Evolutionary conservation across 2,888 invertebrate species (phyloP).

Genomic region (Acronicta leporina): DNA sequence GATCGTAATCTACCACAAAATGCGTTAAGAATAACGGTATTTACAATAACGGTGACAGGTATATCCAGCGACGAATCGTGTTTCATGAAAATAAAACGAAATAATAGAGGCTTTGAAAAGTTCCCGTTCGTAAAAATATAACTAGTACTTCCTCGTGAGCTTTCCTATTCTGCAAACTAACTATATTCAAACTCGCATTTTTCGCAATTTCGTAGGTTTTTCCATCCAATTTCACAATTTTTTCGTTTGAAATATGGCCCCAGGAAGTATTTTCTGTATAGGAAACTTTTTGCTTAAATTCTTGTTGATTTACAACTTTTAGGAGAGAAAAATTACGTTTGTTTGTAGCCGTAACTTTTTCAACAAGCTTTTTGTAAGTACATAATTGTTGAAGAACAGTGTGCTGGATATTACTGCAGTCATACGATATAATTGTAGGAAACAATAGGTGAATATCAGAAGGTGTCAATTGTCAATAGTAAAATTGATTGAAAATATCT

Average conservation of each 20-base stretch:
- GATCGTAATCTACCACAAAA: too few relatives aligned
- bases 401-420: conserved; percentile 9
- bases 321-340: conserved; percentile 21
- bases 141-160: background rate
- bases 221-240: conserved; percentile 8
- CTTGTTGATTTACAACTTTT: conserved; percentile 17
- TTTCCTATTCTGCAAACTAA: conserved; percentile 4
- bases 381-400: conserved; percentile 11
- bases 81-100: background rate
- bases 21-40: too few relatives aligned
- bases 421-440: background rate
- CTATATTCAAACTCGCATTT: background rate
- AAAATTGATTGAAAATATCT: too few relatives aligned
- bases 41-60: too few relatives aligned
- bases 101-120: background rate
- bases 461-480: too few relatives aligned
- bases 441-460: background rate
- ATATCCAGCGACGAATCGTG: background rate
- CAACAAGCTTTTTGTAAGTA: conserved; percentile 32
- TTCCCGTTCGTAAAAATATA: background rate
- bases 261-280: conserved; percentile 10
- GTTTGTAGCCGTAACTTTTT: conserved; percentile 14
- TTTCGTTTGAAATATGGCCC: conserved; percentile 20
- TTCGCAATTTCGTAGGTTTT: background rate
- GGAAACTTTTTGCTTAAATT: conserved; percentile 28